Evolutionary conservation across 2,113 vertebrate genomes (phyloP), one percentile per base, ranked within the genome.

Genomic region (Glaucomys volans): DNA sequence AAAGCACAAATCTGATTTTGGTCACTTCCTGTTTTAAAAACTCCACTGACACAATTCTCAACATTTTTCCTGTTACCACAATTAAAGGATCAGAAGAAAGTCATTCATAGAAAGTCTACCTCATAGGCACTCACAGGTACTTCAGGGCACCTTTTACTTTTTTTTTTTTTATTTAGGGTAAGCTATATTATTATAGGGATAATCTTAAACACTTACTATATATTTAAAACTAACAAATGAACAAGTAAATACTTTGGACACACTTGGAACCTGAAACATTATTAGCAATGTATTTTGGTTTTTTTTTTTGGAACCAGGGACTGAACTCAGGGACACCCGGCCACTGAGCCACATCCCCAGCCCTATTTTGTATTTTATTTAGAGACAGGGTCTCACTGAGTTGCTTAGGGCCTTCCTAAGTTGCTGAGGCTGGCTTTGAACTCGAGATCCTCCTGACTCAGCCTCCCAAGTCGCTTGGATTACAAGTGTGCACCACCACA

Each of bases 201-300:
- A 80, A 59, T 52, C 37, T 81, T 59, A 37, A 87, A 87, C 16
- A 80, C 2, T 1, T 8, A 92, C 4, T 24, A 54, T 18, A 69
- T 71, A 54, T n/a, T 66, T 66, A 32, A 75, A 64, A 81, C 40
- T 79, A 54, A 72, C 26, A n/a, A 96, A 82, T 8, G 69, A 87
- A 87, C 22, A 90, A 87, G 64, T 44, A 91, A 80, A 77, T 5
- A 77, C 7, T 40, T 59, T 82, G 72, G 37, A 54, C 75, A 74
- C 42, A 69, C 17, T 44, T 67, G 52, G 72, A 90, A 88, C 20
- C 44, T 59, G 12, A 96, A 72, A 20, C 42, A 85, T 93, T 74
- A 94, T 87, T 69, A 96, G 75, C 81, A 94, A 72, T 22, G 59
- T 11, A 30, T 62, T 62, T 28, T 32, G 71, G n/a, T n/a, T n/a